Evolutionary conservation across 2,797 vertebrate species (phyloP), one percentile per base, ranked within the genome.

Genomic region (Cynopterus sphinx): DNA sequence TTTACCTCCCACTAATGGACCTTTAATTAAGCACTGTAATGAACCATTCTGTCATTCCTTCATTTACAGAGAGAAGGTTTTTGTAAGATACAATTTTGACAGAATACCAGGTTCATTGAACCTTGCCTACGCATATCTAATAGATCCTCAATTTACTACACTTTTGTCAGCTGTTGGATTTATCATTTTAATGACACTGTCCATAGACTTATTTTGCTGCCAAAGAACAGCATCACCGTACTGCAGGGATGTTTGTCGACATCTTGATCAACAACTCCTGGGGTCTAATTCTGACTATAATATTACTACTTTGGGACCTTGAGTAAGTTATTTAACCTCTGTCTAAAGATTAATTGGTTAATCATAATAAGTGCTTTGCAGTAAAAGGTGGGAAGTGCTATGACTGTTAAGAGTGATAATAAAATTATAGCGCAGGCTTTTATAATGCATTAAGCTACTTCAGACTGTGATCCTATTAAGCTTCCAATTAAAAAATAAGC

Each of bases 21-120:
- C 91, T 97, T 95, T 97, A 97, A 98, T 98, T 96, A 97, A 96
- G 71, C 78, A 73, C 75, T 39, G 57, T 95, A 97, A 97, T 96
- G 93, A 98, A 88, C 85, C 86, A 84, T 92, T 95, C 90, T 97
- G 95, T 89, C 96, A 96, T 84, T 96, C 67, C 55, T 97, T 96
- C 95, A 87, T 95, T 96, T 94, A 61, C 4, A 57, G 15, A 70
- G 28, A 86, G 57, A 82, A 83, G 73, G 85, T 84, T 96, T 87
- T 96, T 46, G 68, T 71, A 88, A 94, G 97, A 87, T 86, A 95
- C 82, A 91, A n/a, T 90, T 97, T 74, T 96, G 95, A 97, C 94
- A 81, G 84, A 95, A 96, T 31, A 96, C 68, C 59, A 74, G 46
- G 88, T 87, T 55, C 53, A 41, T 2, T 96, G 95, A 97, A 95